Base-by-base conservation (phyloP, 2,113 vertebrate species). In the Clupea harengus region DNA sequence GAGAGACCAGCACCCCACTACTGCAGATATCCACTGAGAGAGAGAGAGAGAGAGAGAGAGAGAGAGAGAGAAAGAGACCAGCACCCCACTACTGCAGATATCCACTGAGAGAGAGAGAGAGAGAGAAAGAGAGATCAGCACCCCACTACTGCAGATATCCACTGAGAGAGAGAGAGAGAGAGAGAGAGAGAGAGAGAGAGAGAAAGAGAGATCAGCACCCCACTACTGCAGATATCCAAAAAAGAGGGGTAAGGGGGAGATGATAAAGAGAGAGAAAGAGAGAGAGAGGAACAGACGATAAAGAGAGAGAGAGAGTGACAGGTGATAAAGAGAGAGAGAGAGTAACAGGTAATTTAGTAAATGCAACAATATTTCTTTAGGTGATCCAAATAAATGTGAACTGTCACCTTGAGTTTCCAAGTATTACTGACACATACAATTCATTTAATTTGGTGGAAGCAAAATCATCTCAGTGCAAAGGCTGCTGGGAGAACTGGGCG, bases 151-250 rank as follows among this genome's bases (percentile, higher is more conserved):
- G 47, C 47, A 49, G 47, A 49, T 49, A 6, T 49, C 47, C 47
- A 49, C 47, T 49, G 47, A 60, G 45, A 49, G 9, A 80, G 22
- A 96, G 95, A 75, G 96, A 97, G 89, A 18, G 39, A 39, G 39
- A 39, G 39, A 46, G 20, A 25, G 94, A 96, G 39, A 39, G 39
- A 39, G 39, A 39, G 39, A 39, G 39, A 39, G 39, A 39, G 39
- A 39, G 39, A 39, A 2, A 39, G 39, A 39, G 39, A 39, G 39
- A 39, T 85, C 82, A 90, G 97, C 88, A 99, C 98, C 0, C 98
- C 98, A 2, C 92, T 96, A 83, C 95, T 99, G 83, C 97, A 97
- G 89, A 97, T 99, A 90, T 99, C 98, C 81, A 95, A 95, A 95
- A 18, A 83, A 3, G 15, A 91, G 91, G 88, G 90, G 39, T n/a